These are phyloP conservation scores for Sebastes iracundus DNA, from an alignment of 2,797 vertebrate genomes.

Conservation along the genomic window DNA sequence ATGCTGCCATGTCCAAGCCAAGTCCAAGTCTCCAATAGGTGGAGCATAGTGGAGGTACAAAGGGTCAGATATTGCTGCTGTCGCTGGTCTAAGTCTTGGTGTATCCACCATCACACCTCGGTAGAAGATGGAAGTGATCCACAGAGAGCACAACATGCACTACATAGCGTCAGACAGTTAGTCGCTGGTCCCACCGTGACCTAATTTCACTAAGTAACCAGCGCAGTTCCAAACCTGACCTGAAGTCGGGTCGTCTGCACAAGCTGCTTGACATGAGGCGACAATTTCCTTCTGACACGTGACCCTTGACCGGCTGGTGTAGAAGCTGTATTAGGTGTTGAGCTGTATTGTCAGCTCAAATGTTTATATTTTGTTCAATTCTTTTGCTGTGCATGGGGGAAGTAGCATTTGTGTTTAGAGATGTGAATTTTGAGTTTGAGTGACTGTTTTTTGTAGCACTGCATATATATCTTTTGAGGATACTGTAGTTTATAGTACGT, in stretches of 20 bases:
- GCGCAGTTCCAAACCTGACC: not conserved
- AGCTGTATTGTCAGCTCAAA: not conserved
- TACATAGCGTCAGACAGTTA: not conserved
- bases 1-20: too few relatives aligned
- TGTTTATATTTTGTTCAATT: not conserved
- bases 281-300: not conserved
- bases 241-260: not conserved
- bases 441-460: not conserved
- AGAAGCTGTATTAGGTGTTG: fast-evolving
- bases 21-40: not conserved
- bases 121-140: not conserved
- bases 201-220: not conserved
- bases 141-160: not conserved
- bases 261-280: not conserved
- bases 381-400: not conserved
- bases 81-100: not conserved
- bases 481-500: not conserved
- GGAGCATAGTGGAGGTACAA: not conserved
- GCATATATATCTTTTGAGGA: not conserved
- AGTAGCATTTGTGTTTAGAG: not conserved
- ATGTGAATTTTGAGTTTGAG: not conserved
- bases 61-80: not conserved
- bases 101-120: not conserved
- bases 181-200: fast-evolving
- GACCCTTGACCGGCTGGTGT: not conserved